These are phyloP conservation scores for Alviniconcha marisindica DNA, from an alignment of 1,140 invertebrate species.

Conservation along the genomic window DNA sequence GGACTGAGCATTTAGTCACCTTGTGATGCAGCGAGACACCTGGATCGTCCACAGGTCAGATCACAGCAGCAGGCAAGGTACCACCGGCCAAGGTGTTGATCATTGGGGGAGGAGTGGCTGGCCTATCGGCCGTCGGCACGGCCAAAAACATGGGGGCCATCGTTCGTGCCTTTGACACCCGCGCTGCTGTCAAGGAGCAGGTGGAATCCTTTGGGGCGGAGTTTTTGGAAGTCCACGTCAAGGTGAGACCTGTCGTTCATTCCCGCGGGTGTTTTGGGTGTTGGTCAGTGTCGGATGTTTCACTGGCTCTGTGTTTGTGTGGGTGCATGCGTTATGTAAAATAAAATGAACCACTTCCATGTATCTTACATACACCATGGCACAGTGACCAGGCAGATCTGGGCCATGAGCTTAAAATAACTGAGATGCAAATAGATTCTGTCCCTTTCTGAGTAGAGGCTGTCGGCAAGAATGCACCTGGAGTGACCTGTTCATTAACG, in stretches of 20 bases:
- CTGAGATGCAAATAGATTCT: no score
- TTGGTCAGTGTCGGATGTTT: no score
- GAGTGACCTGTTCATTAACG: no score
- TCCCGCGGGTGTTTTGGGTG: not conserved
- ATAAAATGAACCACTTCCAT: not conserved
- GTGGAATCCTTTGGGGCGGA: conserved; percentile 93
- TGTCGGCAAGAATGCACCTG: no score
- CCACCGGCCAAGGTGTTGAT: conserved; percentile 91
- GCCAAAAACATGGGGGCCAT: conserved; percentile 93
- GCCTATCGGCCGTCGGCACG: conserved; percentile 89
- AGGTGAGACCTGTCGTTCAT: conserved; percentile 74
- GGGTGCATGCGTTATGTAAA: not conserved
- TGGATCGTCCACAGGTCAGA: conserved; percentile 84
- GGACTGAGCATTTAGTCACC: no score
- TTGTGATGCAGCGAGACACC: no score
- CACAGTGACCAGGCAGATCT: no score
- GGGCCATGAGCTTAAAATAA: no score
- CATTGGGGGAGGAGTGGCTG: conserved; percentile 93
- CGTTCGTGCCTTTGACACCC: conserved; percentile 91
- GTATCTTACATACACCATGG: not conserved
- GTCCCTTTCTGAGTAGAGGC: no score
- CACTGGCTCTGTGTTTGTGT: not conserved
- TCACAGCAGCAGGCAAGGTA: conserved; percentile 90
- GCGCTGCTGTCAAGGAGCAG: conserved; percentile 91
- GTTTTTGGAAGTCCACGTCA: conserved; percentile 86